These are phyloP conservation scores for Oasisia sp. DNA, from an alignment of 2,888 invertebrate genomes.

Conservation along the genomic window DNA sequence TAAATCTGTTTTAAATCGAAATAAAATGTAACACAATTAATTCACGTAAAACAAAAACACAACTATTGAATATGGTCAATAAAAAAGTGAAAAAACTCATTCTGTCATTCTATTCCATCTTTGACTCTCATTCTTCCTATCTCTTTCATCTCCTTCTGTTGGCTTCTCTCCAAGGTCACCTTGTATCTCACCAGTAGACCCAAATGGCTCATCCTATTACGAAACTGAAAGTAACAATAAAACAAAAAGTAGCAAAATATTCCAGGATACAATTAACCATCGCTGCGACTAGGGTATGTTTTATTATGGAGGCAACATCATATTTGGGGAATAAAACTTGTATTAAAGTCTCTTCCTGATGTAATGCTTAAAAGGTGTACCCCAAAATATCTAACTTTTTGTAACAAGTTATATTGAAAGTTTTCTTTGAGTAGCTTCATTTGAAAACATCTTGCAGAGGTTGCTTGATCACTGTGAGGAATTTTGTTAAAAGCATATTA, in stretches of 20 bases:
- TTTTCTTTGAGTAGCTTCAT: no score
- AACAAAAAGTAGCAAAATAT: neutral
- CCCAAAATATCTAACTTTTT: no score
- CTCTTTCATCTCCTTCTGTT: neutral
- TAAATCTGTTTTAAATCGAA: neutral
- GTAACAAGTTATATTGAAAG: no score
- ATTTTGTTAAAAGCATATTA: neutral
- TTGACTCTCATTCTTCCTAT: neutral
- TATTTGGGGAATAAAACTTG: no score
- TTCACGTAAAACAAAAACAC: neutral
- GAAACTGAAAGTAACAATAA: slow-evolving; percentile 12
- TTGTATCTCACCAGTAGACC: neutral
- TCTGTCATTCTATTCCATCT: neutral
- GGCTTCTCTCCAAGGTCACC: neutral
- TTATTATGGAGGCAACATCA: no score
- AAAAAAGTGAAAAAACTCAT: neutral
- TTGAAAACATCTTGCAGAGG: no score
- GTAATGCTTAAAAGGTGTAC: no score
- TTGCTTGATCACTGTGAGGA: no score
- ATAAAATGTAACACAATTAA: neutral
- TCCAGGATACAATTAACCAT: neutral
- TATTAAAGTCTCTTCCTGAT: no score
- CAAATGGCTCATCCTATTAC: neutral
- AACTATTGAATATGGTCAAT: neutral
- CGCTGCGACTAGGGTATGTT: no score